A percentile compares a stretch with the other conserved stretches of the same genome.
phyloP scores from a whole-genome alignment of 2,797 vertebrate genomes.

The Phoxinus dragarum region DNA sequence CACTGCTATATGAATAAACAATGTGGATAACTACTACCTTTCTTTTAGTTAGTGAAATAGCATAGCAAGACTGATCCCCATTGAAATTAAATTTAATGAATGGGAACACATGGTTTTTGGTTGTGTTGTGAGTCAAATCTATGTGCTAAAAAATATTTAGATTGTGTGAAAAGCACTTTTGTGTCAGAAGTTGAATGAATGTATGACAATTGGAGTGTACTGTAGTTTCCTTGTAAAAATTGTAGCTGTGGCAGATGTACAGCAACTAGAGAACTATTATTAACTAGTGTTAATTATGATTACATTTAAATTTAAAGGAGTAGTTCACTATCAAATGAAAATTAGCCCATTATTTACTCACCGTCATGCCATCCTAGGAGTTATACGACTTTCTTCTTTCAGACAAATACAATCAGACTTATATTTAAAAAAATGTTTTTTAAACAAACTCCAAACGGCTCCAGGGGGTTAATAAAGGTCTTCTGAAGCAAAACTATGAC shows the following conservation, averaged over 20 bases:
- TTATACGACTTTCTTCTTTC: no score
- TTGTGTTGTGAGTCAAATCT: neutral
- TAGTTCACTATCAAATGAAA: no score
- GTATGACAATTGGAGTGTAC: neutral
- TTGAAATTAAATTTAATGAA: neutral
- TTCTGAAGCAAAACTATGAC: no score
- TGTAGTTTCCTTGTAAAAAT: neutral
- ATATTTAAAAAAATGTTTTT: no score
- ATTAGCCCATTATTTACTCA: no score
- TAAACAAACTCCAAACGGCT: no score
- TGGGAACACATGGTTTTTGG: neutral
- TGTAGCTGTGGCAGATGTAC: neutral
- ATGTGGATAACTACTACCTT: neutral
- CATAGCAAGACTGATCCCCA: neutral
- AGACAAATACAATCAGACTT: no score
- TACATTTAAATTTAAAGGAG: neutral
- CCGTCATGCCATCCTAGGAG: no score
- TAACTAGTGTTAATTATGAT: neutral
- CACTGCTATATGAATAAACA: neutral
- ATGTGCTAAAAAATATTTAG: neutral
- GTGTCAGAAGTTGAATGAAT: neutral
- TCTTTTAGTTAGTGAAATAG: neutral
- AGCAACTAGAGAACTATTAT: neutral
- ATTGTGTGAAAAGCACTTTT: neutral
- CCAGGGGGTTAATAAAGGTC: no score